Evolutionary conservation across 2,888 invertebrate genomes (phyloP).

Genomic region (Lasioglossum lativentre): DNA sequence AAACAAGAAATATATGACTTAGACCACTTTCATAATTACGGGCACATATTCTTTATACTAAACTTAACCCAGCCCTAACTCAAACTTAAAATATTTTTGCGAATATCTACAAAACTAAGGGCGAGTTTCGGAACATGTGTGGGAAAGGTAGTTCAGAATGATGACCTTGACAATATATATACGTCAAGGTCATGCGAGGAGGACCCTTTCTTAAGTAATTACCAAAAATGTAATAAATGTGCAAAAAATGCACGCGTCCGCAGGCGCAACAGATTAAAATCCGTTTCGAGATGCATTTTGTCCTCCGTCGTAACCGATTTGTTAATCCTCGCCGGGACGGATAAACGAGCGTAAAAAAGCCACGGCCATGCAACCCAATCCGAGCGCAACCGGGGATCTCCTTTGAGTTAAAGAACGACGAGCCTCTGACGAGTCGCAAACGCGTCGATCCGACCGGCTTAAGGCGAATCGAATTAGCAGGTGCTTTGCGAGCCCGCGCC

Average conservation of each 20-base stretch:
- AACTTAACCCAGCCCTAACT: no score
- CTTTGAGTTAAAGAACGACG: conserved; percentile 15
- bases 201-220: no score
- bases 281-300: not conserved
- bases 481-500: not conserved
- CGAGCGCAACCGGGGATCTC: conserved; percentile 2
- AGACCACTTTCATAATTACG: no score
- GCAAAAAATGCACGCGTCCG: not conserved
- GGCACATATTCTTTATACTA: no score
- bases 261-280: not conserved
- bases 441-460: conserved; percentile 9
- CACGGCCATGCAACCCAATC: not conserved
- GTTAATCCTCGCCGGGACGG: not conserved
- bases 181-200: no score
- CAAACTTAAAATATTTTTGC: no score
- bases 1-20: no score
- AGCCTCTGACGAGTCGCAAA: not conserved
- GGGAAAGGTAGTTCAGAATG: no score
- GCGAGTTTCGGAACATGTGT: no score
- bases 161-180: no score
- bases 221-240: not conserved
- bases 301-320: not conserved
- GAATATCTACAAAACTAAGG: no score
- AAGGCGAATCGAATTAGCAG: conserved; percentile 10
- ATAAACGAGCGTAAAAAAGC: conserved; percentile 9